Base-by-base conservation (phyloP, 2,797 vertebrate species). In the Syndactyla subalaris region DNA sequence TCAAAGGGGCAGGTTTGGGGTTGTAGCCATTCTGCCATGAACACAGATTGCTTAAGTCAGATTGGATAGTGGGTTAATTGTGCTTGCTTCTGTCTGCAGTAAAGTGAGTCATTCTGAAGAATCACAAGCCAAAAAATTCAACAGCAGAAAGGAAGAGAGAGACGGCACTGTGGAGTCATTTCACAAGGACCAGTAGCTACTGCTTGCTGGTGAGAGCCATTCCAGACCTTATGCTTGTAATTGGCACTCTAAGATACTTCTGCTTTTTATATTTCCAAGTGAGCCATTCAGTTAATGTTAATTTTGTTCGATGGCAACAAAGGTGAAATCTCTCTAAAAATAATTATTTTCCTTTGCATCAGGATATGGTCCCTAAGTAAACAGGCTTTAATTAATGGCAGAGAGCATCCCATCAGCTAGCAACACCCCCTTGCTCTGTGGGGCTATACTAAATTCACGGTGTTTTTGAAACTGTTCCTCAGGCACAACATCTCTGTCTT, bases 401-500 rank as follows among this genome's bases (percentile, higher is more conserved):
- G 73, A 78, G n/a, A 70, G 55, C 48, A 73, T 49, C 75, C 67
- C 12, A 8, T 67, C 77, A 86, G 85, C 51, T 70, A 79, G 45
- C 55, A 90, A 4, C 14, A 6, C 27, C 72, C 41, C 36, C 34
- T 73, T 79, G 46, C 62, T 95, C 74, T 70, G 27, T 27, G 72
- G 51, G 92, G 58, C 89, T 95, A 84, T 6, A 12, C 36, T 39
- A 22, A 94, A 96, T 89, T 95, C 91, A 75, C 36, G 88, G 22
- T 21, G 71, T 73, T 94, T 94, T 96, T 93, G 89, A 86, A 97
- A 96, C 97, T 76, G 54, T 77, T 97, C 93, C 95, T 97, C 90
- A 96, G 96, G 81, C 70, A 73, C 88, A 88, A 72, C 76, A 90
- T 89, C 76, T 21, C 39, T 92, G 95, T 93, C 86, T 97, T 97